A percentile compares a stretch with the other conserved stretches of the same genome.
Evolutionary conservation across 2,888 invertebrate species (phyloP).

Genomic region (Lasioglossum figueresi): DNA sequence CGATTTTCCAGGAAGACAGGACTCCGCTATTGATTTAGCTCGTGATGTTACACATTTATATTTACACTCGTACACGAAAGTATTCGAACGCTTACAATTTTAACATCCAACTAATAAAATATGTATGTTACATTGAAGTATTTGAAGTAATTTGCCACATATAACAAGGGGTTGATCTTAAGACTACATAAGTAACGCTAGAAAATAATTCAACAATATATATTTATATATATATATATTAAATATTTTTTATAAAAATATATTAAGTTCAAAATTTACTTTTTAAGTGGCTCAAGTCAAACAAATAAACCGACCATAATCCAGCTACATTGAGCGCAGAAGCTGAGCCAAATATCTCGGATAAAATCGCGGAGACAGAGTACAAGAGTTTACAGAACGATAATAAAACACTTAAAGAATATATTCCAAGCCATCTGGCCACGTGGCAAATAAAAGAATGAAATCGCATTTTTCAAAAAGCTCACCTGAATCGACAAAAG

Average conservation of each 20-base stretch:
- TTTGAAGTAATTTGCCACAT: too few relatives aligned
- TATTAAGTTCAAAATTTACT: too few relatives aligned
- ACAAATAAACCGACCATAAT: neutral
- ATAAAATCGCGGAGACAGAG: neutral
- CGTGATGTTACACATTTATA: neutral
- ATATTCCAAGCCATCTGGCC: neutral
- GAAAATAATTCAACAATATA: too few relatives aligned
- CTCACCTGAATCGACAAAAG: constrained; percentile 92
- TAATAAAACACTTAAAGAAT: neutral
- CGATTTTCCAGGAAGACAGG: neutral
- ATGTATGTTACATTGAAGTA: too few relatives aligned
- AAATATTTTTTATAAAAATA: too few relatives aligned
- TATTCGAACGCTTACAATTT: too few relatives aligned
- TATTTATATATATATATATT: too few relatives aligned
- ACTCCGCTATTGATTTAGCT: neutral
- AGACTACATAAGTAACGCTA: too few relatives aligned
- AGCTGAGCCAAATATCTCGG: neutral
- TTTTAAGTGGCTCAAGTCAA: too few relatives aligned
- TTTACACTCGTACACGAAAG: too few relatives aligned
- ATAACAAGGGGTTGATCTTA: too few relatives aligned
- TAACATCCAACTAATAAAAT: too few relatives aligned
- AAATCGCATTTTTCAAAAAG: neutral
- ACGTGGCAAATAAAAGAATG: neutral
- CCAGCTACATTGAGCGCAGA: neutral
- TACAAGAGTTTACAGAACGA: neutral